A percentile compares a stretch with the other conserved stretches of the same genome.
Evolutionary conservation across 1,140 invertebrate genomes (phyloP).

Genomic region (Drosophila santomea): DNA sequence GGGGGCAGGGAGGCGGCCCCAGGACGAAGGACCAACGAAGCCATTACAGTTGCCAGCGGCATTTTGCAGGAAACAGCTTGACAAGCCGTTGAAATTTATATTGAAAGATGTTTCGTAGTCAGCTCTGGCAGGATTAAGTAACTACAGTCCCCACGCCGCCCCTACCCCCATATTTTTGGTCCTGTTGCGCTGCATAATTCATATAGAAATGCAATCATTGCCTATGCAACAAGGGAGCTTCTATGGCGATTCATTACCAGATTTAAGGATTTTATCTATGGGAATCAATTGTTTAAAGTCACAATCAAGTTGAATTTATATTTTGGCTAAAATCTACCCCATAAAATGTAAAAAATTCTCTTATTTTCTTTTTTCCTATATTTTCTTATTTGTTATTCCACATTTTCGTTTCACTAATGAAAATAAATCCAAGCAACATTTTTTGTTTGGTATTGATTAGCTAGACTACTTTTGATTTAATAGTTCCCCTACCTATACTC

Average conservation of each 20-base stretch:
- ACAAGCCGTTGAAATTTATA: constrained; percentile 83
- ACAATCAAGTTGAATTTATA: no score
- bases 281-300: no score
- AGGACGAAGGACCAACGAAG: constrained; percentile 28
- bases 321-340: no score
- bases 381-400: no score
- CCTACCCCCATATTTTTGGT: not conserved
- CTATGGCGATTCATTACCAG: not conserved
- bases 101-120: constrained; percentile 75
- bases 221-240: constrained; percentile 18
- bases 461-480: no score
- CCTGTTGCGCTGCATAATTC: constrained; percentile 45
- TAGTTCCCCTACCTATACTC: no score
- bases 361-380: no score
- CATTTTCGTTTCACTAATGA: no score
- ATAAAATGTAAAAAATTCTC: no score
- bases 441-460: no score
- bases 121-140: constrained; percentile 60
- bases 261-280: not conserved
- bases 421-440: no score
- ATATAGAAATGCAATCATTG: constrained; percentile 26
- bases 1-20: not conserved
- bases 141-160: constrained; percentile 19
- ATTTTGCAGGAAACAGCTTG: constrained; percentile 72
- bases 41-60: constrained; percentile 58